Base-by-base conservation (phyloP, 2,888 invertebrate genomes). In the Euphydryas editha region DNA sequence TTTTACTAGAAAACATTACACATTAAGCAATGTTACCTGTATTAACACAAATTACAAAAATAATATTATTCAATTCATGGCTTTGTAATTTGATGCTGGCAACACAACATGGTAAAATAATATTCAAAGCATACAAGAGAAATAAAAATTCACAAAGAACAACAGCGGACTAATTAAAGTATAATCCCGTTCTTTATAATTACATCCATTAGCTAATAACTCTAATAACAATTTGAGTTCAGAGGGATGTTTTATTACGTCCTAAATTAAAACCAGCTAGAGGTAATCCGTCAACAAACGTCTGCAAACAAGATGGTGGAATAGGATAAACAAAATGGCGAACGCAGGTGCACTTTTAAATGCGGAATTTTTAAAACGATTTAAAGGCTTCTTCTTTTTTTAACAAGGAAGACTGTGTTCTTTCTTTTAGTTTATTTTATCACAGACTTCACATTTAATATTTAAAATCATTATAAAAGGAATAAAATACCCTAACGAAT, bases 121-220 rank as follows among this genome's bases (percentile, higher is more conserved):
- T 47, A 57, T 46, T 21, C 64, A 55, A 55, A 15, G 46, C 44
- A 10, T 55, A 65, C 46, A 24, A 59, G 59, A 64, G 61, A 62
- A 70, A 67, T 71, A 72, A 75, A 73, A 72, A 73, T 73, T 59
- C 64, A 78, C 80, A 79, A 81, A 81, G 81, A 83, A 83, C 75
- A 82, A 80, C 79, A 81, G 73, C 74, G 72, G 76, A 73, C 81
- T 88, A 88, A 90, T 90, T 87, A 88, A 82, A 82, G 72, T 81
- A 79, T 88, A 90, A 90, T 89, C 90, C 88, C 44, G 72, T 83
- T 84, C 73, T 82, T 83, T 77, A 80, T 88, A 90, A 90, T 90
- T 90, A 82, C 86, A 78, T 78, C 83, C 87, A 86, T 88, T 87
- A 83, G 81, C 75, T 86, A 85, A 87, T 87, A 86, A 84, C 83